phyloP scores from a whole-genome alignment of 1,140 invertebrate genomes.

The Telenomus remus region DNA sequence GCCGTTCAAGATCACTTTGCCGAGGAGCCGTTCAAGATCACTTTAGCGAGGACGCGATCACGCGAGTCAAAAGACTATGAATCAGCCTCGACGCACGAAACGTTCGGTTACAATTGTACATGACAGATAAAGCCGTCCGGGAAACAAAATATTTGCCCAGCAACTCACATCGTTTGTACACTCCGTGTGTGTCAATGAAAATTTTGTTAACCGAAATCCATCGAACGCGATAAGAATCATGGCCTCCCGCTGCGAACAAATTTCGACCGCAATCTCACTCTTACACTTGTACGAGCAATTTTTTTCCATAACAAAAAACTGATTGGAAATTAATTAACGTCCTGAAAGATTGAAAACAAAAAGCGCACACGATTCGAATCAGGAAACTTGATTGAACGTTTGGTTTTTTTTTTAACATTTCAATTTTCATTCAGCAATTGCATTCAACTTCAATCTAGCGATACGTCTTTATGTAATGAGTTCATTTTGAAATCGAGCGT shows the following conservation, averaged over 20 bases:
- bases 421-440: too few species aligned
- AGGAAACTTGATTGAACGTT: slow-evolving; percentile 1
- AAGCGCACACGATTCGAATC: background rate
- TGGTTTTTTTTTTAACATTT: background rate
- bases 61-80: slow-evolving; percentile 46
- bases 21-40: slow-evolving; percentile 17
- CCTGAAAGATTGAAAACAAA: background rate
- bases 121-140: slow-evolving; percentile 22
- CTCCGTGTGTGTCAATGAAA: slow-evolving; percentile 40
- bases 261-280: background rate
- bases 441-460: too few species aligned
- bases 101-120: slow-evolving; percentile 36
- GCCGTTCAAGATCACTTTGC: slow-evolving; percentile 56
- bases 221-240: background rate
- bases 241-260: background rate
- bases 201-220: background rate
- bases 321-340: background rate
- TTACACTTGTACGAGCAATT: too few species aligned
- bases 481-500: too few species aligned
- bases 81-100: slow-evolving; percentile 34
- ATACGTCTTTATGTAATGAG: too few species aligned
- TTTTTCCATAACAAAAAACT: too few species aligned
- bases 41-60: background rate
- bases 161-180: slow-evolving; percentile 20
- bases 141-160: slow-evolving; percentile 36